A percentile compares a stretch with the other conserved stretches of the same genome.
Evolutionary conservation across 2,113 vertebrate genomes (phyloP).

Genomic region (Procavia capensis): DNA sequence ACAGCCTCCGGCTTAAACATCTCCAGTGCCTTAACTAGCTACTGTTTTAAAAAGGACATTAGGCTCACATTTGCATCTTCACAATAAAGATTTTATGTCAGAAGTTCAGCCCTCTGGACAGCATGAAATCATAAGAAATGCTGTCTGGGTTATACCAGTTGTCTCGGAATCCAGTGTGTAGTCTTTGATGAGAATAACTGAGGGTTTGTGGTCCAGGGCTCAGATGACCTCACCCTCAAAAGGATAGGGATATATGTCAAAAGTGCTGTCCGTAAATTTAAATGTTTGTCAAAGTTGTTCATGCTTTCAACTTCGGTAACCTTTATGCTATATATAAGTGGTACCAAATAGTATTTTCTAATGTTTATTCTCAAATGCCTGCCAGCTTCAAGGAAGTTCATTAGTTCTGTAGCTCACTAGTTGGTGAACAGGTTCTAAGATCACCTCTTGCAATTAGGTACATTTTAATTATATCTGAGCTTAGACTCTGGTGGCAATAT

Average conservation of each 20-base stretch:
- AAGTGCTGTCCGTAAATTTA: not conserved
- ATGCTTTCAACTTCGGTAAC: not conserved
- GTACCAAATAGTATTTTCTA: slow-evolving; percentile 36
- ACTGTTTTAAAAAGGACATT: slow-evolving; percentile 71
- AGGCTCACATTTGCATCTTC: slow-evolving; percentile 74
- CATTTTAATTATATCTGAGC: slow-evolving; percentile 42
- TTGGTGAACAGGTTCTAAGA: slow-evolving; percentile 52
- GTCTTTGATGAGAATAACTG: slow-evolving; percentile 14
- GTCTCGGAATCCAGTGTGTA: not conserved
- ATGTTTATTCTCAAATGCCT: slow-evolving; percentile 62
- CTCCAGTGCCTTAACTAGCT: slow-evolving; percentile 62
- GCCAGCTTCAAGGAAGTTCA: slow-evolving; percentile 68
- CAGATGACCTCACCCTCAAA: not conserved
- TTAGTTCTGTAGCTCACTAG: slow-evolving; percentile 62
- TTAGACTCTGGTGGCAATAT: not conserved
- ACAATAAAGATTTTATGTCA: slow-evolving; percentile 75
- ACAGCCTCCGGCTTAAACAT: slow-evolving; percentile 69
- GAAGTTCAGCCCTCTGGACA: slow-evolving; percentile 72
- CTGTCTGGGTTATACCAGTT: slow-evolving; percentile 22
- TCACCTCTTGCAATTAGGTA: slow-evolving; percentile 61
- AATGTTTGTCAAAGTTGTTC: slow-evolving; percentile 15
- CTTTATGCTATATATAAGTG: not conserved
- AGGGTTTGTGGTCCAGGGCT: not conserved
- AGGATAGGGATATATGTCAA: not conserved
- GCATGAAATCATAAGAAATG: slow-evolving; percentile 55